Base-by-base conservation (phyloP, 2,797 vertebrate genomes). In the Tarsius wallacei region DNA sequence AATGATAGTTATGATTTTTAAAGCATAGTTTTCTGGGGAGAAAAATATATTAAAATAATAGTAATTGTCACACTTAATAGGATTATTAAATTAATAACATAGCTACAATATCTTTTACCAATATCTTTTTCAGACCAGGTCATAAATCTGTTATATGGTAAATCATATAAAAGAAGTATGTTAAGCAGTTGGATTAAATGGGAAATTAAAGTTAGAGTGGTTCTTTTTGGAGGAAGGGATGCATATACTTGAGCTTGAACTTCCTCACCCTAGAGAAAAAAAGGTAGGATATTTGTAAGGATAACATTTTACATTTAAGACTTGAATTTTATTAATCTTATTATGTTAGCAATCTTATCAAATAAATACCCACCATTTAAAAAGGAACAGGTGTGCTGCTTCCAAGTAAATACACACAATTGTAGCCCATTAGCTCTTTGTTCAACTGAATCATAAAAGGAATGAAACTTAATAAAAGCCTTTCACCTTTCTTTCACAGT, bases 161-260 rank as follows among this genome's bases (percentile, higher is more conserved):
- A 97, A 96, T 88, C n/a, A 15, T 66, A 86, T 77, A 22, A 81
- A 96, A 97, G 26, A 87, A 93, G 77, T 91, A 90, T 11, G n/a
- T 80, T 11, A 70, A 84, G 10, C 36, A 68, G 7, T 84, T 91
- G 8, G 8, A 33, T 61, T 87, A 93, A 81, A 51, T 95, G 28
- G 59, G 84, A 90, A 85, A 64, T 80, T n/a, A 89, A 92, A 64
- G 59, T 87, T 96, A 2, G 28, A 88, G 76, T 78, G 8, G 2
- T 68, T 89, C 5, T 70, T 94, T 90, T 61, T 17, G 31, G 31
- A 42, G 83, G 49, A 93, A 94, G 71, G 33, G 17, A 87, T 93
- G 33, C 12, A 55, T 74, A 17, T 91, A 33, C 87, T 89, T 93
- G 47, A 92, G 21, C 12, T 90, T 80, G 57, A 90, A 88, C 68